phyloP scores from a whole-genome alignment of 2,113 vertebrate genomes.

The Sander vitreus region DNA sequence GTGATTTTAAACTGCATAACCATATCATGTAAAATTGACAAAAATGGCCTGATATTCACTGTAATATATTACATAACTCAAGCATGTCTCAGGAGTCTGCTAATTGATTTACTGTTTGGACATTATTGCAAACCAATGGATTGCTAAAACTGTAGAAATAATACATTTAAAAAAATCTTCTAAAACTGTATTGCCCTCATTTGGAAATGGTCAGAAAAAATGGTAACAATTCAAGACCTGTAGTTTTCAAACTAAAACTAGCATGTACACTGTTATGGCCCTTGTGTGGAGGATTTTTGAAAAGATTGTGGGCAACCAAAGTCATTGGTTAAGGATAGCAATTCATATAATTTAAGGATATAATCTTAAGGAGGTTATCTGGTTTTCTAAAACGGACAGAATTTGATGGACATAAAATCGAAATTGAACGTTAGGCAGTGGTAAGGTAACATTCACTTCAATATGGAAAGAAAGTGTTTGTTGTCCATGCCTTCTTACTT shows the following conservation, averaged over 20 bases:
- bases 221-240: background rate
- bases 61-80: background rate
- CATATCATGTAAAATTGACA: background rate
- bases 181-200: background rate
- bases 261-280: background rate
- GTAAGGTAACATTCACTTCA: slow-evolving; percentile 41
- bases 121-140: background rate
- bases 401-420: background rate
- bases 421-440: background rate
- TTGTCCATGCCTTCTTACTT: slow-evolving; percentile 14
- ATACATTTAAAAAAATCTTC: background rate
- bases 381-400: slow-evolving; percentile 1
- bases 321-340: background rate
- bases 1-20: slow-evolving; percentile 4
- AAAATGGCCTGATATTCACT: background rate
- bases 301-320: background rate
- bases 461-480: slow-evolving; percentile 26
- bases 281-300: background rate
- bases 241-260: background rate
- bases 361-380: background rate
- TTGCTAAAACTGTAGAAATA: background rate
- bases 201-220: background rate
- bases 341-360: background rate
- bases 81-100: background rate
- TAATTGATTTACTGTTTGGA: background rate